Evolutionary conservation across 2,113 vertebrate genomes (phyloP).

Genomic region (Cepphus grylle): DNA sequence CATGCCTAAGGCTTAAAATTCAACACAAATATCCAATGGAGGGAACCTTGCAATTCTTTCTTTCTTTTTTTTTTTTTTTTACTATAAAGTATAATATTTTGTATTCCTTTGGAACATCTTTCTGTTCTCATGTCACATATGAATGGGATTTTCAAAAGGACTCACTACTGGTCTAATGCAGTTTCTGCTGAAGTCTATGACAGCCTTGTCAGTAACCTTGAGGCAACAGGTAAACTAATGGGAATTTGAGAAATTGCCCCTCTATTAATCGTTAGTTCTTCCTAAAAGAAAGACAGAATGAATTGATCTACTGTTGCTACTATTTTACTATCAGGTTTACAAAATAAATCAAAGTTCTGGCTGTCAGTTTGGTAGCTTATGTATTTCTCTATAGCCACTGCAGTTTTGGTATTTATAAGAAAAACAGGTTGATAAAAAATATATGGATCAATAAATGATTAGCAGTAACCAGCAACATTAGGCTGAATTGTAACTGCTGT

Average conservation of each 20-base stretch:
- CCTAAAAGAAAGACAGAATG: neutral
- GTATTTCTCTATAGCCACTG: neutral
- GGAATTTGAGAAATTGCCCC: neutral
- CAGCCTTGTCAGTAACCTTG: neutral
- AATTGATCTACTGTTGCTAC: fast-evolving
- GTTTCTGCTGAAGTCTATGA: neutral
- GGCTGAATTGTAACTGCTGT: neutral
- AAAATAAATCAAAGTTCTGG: neutral
- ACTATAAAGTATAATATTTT: neutral
- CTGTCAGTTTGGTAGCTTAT: neutral
- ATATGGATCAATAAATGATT: neutral
- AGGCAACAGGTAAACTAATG: neutral
- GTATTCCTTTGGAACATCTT: neutral
- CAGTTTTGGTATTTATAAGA: neutral
- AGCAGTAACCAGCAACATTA: neutral
- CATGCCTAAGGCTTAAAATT: neutral
- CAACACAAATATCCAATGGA: neutral
- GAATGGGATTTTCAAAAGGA: neutral
- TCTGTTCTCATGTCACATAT: neutral
- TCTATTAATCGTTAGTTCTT: neutral
- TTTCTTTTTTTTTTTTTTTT: too few relatives aligned
- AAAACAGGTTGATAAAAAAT: neutral
- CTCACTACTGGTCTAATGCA: neutral
- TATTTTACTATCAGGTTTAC: neutral
- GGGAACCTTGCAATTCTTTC: neutral